Percentiles rank a stretch among this genome's conserved stretches.
phyloP scores from a whole-genome alignment of 1,140 invertebrate species.

The Campoletis sonorensis region DNA sequence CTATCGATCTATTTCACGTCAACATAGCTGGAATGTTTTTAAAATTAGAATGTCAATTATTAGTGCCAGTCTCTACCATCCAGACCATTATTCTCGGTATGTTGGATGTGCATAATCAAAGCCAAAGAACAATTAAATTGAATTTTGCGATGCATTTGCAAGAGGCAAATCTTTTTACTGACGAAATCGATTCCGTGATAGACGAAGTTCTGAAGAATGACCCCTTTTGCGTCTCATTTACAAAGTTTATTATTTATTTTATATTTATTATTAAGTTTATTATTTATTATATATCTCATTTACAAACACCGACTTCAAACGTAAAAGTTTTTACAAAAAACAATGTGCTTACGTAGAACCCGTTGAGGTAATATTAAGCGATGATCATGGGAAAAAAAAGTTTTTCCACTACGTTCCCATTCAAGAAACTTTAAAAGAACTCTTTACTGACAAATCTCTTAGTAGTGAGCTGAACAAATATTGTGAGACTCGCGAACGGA shows the following conservation, averaged over 20 bases:
- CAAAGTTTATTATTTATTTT: too few species aligned
- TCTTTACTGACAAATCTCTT: conserved; percentile 54
- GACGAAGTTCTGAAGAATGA: conserved; percentile 31
- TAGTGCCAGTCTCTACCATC: conserved; percentile 35
- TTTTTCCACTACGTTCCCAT: conserved; percentile 61
- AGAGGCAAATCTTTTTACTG: background rate
- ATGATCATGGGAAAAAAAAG: conserved; percentile 41
- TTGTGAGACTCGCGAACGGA: conserved; percentile 21
- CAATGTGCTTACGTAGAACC: conserved; percentile 52
- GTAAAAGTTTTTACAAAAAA: conserved; percentile 51
- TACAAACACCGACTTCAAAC: conserved; percentile 37
- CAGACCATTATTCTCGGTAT: conserved; percentile 38
- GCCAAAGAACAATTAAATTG: background rate
- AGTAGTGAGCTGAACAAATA: conserved; percentile 42
- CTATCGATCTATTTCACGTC: too few species aligned
- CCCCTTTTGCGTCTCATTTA: background rate
- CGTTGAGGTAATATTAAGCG: conserved; percentile 20
- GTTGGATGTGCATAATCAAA: conserved; percentile 25
- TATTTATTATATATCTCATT: too few species aligned
- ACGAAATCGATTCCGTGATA: background rate
- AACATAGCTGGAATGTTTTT: too few species aligned
- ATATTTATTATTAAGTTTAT: too few species aligned
- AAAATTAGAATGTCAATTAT: conserved; percentile 1
- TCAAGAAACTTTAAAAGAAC: conserved; percentile 54
- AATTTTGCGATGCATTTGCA: conserved; percentile 10